A percentile compares a stretch with the other conserved stretches of the same genome.
Conservation (phyloP, 2,797 vertebrate species). For the Geotria australis region DNA sequence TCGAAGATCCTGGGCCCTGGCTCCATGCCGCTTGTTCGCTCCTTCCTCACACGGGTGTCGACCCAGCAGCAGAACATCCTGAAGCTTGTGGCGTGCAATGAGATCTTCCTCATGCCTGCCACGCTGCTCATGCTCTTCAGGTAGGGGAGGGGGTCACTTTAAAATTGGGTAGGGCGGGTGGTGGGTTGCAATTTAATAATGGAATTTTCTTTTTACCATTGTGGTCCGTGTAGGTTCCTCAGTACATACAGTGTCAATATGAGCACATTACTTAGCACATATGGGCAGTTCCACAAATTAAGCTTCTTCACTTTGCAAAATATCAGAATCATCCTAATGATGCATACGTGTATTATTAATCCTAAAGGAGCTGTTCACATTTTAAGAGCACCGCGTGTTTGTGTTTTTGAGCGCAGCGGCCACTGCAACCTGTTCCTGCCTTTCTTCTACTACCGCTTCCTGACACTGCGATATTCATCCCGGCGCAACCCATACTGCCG, state of each 20-base stretch:
- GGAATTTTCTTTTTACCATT: no score
- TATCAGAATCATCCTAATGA: no score
- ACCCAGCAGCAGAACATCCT: slow-evolving; percentile 90
- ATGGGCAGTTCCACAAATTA: no score
- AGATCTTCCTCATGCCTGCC: slow-evolving; percentile 95
- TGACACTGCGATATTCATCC: slow-evolving; percentile 76
- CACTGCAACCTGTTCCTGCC: slow-evolving; percentile 85
- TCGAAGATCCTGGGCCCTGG: slow-evolving; percentile 42
- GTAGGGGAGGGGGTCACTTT: slow-evolving; percentile 9
- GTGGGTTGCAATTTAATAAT: no score
- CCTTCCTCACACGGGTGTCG: slow-evolving; percentile 54
- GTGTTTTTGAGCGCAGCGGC: slow-evolving; percentile 22
- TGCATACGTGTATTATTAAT: no score
- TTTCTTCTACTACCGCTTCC: slow-evolving; percentile 93
- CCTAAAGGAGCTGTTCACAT: no score
- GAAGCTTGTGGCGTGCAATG: slow-evolving; percentile 91
- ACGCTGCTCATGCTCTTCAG: slow-evolving; percentile 90
- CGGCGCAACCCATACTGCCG: slow-evolving; percentile 91
- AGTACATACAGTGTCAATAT: no score
- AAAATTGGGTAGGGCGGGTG: neutral
- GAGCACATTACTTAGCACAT: no score
- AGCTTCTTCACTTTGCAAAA: no score
- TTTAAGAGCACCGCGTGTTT: no score
- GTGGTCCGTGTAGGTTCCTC: no score
- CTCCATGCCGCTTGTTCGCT: slow-evolving; percentile 52